phyloP scores from a whole-genome alignment of 1,140 invertebrate genomes.

The Drosophila mayri region DNA sequence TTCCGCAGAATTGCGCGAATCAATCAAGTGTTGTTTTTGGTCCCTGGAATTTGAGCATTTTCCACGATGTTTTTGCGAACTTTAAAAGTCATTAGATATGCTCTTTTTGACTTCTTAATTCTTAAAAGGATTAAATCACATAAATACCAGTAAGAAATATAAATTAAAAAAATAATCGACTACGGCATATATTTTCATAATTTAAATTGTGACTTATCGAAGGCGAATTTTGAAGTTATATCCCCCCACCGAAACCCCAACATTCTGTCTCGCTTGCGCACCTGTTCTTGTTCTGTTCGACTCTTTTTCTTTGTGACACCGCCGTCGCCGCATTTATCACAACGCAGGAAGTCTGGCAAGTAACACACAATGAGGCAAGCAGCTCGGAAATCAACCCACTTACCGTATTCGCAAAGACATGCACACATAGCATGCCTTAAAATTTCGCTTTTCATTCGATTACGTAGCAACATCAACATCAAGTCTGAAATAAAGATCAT shows the following conservation, averaged over 20 bases:
- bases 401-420: not conserved
- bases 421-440: not conserved
- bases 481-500: not conserved
- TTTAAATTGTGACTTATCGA: not conserved
- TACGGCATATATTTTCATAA: not conserved
- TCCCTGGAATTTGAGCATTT: no score
- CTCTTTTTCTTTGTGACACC: constrained; percentile 7
- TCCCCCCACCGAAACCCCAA: constrained; percentile 10
- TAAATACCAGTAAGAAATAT: not conserved
- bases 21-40: constrained; percentile 46
- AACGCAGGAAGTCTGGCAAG: constrained; percentile 32
- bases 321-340: constrained; percentile 18
- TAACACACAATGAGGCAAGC: constrained; percentile 26
- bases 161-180: not conserved
- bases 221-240: not conserved
- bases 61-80: no score
- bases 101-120: no score
- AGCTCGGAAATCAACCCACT: constrained; percentile 19
- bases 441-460: not conserved
- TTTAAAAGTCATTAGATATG: no score
- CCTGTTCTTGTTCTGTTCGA: not conserved
- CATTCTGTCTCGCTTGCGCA: constrained; percentile 2
- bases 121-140: no score
- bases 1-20: constrained; percentile 33
- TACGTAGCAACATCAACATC: not conserved